Base-by-base conservation (phyloP, 1,140 invertebrate species). In the Zaprionus vittiger region DNA sequence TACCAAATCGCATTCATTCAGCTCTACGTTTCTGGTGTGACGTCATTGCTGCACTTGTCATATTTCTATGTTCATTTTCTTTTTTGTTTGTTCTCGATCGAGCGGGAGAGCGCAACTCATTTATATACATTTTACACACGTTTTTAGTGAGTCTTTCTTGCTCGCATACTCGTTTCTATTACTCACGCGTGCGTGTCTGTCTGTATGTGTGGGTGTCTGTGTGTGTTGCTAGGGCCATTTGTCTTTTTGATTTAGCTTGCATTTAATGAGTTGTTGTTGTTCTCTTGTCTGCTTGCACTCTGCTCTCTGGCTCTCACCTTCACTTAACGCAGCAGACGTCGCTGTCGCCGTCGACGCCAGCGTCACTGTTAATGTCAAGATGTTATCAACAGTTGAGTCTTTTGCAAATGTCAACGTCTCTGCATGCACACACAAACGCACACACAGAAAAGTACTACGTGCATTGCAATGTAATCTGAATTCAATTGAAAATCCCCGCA, bases 401-500 rank as follows among this genome's bases (percentile, higher is more conserved):
- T 78, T 74, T 78, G 49, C 63, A 52, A 69, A 69, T 69, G 66
- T 69, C 66, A 69, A 60, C 56, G 66, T 57, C 38, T 68, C 26
- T 20, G 5, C n/a, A 34, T 24, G 24, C n/a, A 49, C n/a, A 34
- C 14, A 7, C 20, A 22, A n/a, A n/a, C 17, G 15, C 12, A 9
- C 20, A 20, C 4, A 28, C 6, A 28, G 22, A 5, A 6, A 12
- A 14, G 47, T 52, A 20, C 9, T 24, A 12, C 11, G 9, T 31
- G 59, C 68, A 54, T 59, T 22, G 37, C 56, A 22, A 59, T 60
- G 59, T 67, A 56, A 86, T 80, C 84, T 78, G 61, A 77, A 84
- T 80, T 86, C 73, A 78, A 89, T 83, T 83, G 64, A 77, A 82
- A 86, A 83, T 63, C 64, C 64, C 64, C 64, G 47, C 66, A 54